Conservation (phyloP, 2,113 vertebrate species). For the Coreoperca whiteheadi region DNA sequence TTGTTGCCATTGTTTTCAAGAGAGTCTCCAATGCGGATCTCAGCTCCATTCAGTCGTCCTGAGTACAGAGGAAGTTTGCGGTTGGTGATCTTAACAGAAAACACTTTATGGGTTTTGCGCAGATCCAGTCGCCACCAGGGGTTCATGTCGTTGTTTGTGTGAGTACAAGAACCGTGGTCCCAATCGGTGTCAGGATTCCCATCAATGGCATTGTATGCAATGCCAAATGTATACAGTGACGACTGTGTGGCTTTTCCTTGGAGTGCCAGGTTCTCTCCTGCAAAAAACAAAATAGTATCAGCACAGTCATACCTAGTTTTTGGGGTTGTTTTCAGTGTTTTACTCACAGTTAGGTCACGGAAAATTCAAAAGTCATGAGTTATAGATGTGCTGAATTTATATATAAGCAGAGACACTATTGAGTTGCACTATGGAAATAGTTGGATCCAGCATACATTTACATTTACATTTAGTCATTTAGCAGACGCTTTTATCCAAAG, state of each 20-base stretch:
- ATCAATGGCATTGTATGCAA: slow-evolving; percentile 44
- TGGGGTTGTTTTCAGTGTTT: no score
- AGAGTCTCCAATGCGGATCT: slow-evolving; percentile 69
- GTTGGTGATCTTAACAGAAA: slow-evolving; percentile 54
- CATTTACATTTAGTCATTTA: no score
- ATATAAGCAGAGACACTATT: no score
- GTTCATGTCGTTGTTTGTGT: background rate
- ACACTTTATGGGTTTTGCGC: slow-evolving; percentile 49
- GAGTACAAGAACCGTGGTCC: slow-evolving; percentile 11
- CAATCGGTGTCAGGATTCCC: slow-evolving; percentile 14
- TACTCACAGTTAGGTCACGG: no score
- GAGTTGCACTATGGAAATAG: no score
- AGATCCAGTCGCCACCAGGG: slow-evolving; percentile 71
- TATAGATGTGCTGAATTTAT: no score
- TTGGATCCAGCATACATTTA: no score
- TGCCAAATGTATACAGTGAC: fast-evolving
- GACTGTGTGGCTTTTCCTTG: slow-evolving; percentile 67
- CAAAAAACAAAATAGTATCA: background rate
- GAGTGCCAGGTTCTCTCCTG: slow-evolving; percentile 64
- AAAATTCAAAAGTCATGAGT: no score
- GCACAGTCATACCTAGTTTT: no score
- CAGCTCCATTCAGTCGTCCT: slow-evolving; percentile 38
- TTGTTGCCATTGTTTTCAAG: slow-evolving; percentile 57
- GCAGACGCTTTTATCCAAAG: no score
- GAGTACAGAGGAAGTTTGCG: fast-evolving